Evolutionary conservation across 2,797 vertebrate genomes (phyloP), one percentile per base, ranked within the genome.

Genomic region (Pangasius krempfi): DNA sequence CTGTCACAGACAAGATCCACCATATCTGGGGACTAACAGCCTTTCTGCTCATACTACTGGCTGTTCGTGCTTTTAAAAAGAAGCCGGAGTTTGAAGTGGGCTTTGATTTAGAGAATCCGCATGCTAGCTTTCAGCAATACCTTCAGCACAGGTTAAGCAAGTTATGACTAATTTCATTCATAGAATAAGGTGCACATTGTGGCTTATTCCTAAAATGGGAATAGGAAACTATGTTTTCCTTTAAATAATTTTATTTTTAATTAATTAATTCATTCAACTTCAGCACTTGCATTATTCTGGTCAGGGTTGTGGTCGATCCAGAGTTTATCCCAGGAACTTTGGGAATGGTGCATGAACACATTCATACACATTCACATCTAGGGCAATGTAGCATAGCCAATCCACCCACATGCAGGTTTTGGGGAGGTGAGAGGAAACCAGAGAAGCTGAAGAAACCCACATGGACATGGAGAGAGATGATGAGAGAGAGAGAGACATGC

Each of bases 21-120:
- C 93, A 90, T 2, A 98, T 99, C 91, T 97, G 95, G 95, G 98
- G 98, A 16, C 91, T 99, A 18, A 99, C 98, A 0, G 97, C 98
- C 4, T 84, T 93, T 18, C 75, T 97, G 9, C 96, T 96, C 7
- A 60, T 98, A 5, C 54, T 97, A 18, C 94, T 97, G 5, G 96
- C 98, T 44, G 92, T 95, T 68, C 93, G 97, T 0, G 90, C 96
- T 88, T 95, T 97, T 33, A 92, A 87, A 81, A 93, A 94, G 81
- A 96, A 92, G 76, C 97, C 97, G 0, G 95, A 96, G 2, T 99
- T 97, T 94, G 94, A 97, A 66, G 86, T 96, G 64, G 94, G 92
- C 14, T 97, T 96, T 93, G 94, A 97, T 93, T 87, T 94, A 0
- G 91, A 95, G 22, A 94, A 97, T 78, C 94, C 96, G 0, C 18